Conservation (phyloP, 2,113 vertebrate genomes). For the Chrysemys picta region DNA sequence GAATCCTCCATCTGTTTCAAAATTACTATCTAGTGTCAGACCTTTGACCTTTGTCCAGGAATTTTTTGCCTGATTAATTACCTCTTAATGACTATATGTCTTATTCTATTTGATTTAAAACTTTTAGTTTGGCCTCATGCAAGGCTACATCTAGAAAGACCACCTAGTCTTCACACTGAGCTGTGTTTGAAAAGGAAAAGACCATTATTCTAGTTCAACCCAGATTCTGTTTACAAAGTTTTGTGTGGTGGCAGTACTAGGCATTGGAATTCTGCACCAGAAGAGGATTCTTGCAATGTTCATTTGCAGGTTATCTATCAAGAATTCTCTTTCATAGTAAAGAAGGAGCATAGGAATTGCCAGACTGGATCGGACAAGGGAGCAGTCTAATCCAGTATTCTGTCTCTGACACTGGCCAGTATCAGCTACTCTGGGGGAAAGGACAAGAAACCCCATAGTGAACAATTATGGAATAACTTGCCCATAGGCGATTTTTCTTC, state of each 20-base stretch:
- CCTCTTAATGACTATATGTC: conserved; percentile 39
- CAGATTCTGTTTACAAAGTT: neutral
- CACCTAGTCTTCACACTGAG: neutral
- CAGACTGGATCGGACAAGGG: fast-evolving
- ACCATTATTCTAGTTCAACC: neutral
- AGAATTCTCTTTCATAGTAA: neutral
- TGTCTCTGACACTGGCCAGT: neutral
- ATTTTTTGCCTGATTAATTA: conserved; percentile 56
- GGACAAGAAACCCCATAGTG: neutral
- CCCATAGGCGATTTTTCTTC: too few species aligned
- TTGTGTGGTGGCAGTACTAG: neutral
- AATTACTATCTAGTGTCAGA: conserved; percentile 55
- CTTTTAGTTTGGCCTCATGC: conserved; percentile 26
- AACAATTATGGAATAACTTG: fast-evolving
- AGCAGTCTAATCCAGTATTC: neutral
- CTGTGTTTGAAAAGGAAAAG: neutral
- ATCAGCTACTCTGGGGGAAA: fast-evolving
- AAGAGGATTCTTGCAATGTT: fast-evolving
- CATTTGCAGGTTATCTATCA: neutral
- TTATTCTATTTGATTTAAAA: conserved; percentile 8
- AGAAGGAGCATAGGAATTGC: fast-evolving
- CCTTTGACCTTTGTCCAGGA: conserved; percentile 60
- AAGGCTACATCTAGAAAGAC: conserved; percentile 9
- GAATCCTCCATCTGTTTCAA: conserved; percentile 57
- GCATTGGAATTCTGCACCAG: neutral